These are phyloP conservation scores for Brienomyrus brachyistius DNA, from an alignment of 2,113 vertebrate species.

Conservation along the genomic window DNA sequence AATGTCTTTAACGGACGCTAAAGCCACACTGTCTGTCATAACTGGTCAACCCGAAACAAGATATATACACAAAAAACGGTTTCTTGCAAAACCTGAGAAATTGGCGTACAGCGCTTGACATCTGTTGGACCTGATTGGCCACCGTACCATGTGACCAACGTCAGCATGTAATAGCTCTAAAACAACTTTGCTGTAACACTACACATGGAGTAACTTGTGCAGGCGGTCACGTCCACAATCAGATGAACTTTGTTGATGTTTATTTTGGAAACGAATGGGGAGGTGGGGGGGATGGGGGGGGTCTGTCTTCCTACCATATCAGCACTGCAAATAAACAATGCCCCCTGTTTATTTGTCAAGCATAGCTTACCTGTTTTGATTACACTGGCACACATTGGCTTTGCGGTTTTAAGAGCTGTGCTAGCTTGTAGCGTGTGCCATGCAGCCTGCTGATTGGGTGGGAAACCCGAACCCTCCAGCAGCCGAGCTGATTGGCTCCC, in stretches of 20 bases:
- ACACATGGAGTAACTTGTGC: background rate
- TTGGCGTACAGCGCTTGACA: background rate
- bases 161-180: background rate
- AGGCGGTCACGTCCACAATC: background rate
- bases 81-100: background rate
- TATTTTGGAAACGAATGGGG: conserved; percentile 26
- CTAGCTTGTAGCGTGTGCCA: background rate
- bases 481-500: background rate
- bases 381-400: background rate
- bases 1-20: background rate
- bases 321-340: background rate
- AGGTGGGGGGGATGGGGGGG: conserved; percentile 17
- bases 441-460: background rate
- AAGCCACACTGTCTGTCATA: background rate
- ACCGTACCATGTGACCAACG: background rate
- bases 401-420: background rate
- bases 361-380: background rate
- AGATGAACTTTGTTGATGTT: conserved; percentile 24
- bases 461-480: background rate
- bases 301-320: background rate
- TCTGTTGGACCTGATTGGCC: background rate
- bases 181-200: background rate
- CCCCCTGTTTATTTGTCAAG: background rate
- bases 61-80: background rate
- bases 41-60: background rate